Conservation (phyloP, 2,888 invertebrate species). For the Drosophila austrosaltans region DNA sequence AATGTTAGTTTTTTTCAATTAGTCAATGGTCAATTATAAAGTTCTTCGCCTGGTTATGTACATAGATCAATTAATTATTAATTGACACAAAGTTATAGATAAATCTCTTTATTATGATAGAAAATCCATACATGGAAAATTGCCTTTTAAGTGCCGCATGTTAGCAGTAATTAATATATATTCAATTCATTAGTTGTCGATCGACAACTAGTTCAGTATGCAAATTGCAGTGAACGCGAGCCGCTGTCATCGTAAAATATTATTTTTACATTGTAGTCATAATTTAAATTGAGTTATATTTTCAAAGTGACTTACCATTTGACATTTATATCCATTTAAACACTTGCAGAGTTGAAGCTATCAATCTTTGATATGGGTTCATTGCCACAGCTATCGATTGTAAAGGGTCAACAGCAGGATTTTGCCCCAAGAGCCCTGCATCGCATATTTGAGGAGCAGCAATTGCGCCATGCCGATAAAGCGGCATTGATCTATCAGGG, state of each 20-base stretch:
- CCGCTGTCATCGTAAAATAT: conserved; percentile 6
- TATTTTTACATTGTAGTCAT: not conserved
- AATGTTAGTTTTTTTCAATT: not conserved
- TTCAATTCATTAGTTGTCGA: conserved; percentile 25
- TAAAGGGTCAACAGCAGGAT: conserved; percentile 86
- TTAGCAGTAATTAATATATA: conserved; percentile 5
- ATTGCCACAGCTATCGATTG: conserved; percentile 89
- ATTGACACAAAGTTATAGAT: no score
- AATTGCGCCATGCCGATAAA: conserved; percentile 84
- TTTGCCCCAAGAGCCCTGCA: conserved; percentile 85
- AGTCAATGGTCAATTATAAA: not conserved
- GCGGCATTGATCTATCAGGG: conserved; percentile 87
- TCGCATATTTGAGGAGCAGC: conserved; percentile 85
- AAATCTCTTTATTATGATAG: not conserved
- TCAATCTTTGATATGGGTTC: conserved; percentile 87
- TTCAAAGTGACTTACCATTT: not conserved
- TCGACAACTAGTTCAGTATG: conserved; percentile 40
- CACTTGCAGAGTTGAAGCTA: conserved; percentile 16
- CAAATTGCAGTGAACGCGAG: conserved; percentile 19
- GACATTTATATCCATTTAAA: not conserved
- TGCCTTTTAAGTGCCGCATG: not conserved
- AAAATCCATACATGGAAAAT: not conserved
- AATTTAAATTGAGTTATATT: not conserved
- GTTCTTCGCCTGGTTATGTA: not conserved
- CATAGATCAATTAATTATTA: not conserved